Evolutionary conservation across 2,113 vertebrate species (phyloP).

Genomic region (Sorex araneus): DNA sequence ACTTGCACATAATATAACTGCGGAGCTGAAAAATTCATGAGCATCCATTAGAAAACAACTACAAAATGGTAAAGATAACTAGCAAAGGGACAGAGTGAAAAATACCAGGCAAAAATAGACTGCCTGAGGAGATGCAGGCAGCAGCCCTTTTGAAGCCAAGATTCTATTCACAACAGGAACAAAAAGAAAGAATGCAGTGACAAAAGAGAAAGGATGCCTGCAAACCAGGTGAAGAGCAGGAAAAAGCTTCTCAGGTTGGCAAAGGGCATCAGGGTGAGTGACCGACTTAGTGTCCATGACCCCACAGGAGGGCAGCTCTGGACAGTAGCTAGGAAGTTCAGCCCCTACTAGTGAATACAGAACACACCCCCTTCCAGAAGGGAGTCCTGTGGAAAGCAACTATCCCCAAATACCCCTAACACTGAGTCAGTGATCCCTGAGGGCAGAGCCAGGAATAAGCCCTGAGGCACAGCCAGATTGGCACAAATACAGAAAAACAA

Average conservation of each 20-base stretch:
- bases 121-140: neutral
- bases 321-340: neutral
- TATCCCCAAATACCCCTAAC: neutral
- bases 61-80: neutral
- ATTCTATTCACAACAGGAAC: neutral
- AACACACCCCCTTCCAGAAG: neutral
- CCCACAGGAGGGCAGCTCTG: neutral
- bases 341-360: neutral
- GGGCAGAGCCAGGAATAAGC: too few species aligned
- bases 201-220: neutral
- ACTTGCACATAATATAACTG: conserved; percentile 48
- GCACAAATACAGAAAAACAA: too few species aligned
- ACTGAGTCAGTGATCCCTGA: neutral
- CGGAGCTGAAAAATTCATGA: conserved; percentile 59
- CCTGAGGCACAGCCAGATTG: too few species aligned
- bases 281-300: too few species aligned
- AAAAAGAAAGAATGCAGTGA: neutral
- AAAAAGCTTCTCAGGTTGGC: neutral
- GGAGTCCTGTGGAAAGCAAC: too few species aligned
- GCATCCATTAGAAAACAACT: neutral
- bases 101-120: neutral
- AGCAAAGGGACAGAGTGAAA: neutral
- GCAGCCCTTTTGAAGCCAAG: neutral
- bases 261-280: neutral
- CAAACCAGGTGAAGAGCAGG: neutral